A percentile compares a stretch with the other conserved stretches of the same genome.
These are phyloP conservation scores for Patella vulgata DNA, from an alignment of 1,140 invertebrate genomes.

Conservation along the genomic window DNA sequence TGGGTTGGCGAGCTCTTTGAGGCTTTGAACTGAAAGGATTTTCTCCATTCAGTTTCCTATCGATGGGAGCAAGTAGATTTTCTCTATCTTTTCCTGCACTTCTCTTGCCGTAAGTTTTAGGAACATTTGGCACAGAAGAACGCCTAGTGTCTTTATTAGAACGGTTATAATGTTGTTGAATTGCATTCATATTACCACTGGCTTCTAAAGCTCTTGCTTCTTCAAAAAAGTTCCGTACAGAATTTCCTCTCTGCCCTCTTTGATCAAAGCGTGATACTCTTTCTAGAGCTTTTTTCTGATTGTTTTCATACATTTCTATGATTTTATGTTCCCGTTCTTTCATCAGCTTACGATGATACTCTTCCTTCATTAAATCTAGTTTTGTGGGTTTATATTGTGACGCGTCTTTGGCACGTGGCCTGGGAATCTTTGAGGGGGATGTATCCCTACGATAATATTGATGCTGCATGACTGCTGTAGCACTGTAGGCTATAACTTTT, in stretches of 20 bases:
- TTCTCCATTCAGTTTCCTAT: constrained; percentile 12
- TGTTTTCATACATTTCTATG: constrained; percentile 59
- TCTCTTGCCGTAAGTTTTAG: constrained; percentile 5
- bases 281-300: constrained; percentile 56
- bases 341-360: constrained; percentile 62
- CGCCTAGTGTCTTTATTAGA: no score
- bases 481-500: no score
- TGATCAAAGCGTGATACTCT: constrained; percentile 49
- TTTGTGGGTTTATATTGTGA: constrained; percentile 44
- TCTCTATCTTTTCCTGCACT: constrained; percentile 49
- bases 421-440: no score
- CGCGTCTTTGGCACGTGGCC: no score
- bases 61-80: constrained; percentile 50
- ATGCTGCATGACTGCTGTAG: no score
- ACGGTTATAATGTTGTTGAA: no score
- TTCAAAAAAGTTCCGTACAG: constrained; percentile 53
- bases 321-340: constrained; percentile 65
- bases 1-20: constrained; percentile 21
- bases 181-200: background rate
- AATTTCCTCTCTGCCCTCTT: no score
- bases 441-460: no score
- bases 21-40: constrained; percentile 23
- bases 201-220: constrained; percentile 43
- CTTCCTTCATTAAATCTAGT: constrained; percentile 57
- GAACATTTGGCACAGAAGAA: no score